Evolutionary conservation across 92 coral and sea anemone genomes (phyloP).

Genomic region (Micromussa lordhowensis): DNA sequence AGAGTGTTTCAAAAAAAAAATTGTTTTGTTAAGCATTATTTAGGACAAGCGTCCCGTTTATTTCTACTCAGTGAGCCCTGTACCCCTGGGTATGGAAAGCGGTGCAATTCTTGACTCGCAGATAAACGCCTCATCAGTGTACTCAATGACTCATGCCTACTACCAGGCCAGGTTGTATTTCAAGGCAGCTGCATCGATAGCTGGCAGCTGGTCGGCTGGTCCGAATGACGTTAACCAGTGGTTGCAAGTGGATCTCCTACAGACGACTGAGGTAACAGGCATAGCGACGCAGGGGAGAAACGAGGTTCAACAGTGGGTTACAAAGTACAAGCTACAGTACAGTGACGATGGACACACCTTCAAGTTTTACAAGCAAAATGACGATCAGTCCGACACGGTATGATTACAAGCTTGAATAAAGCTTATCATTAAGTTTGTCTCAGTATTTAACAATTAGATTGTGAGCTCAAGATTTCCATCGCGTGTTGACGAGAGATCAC

Average conservation of each 20-base stretch:
- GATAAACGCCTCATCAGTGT: slow-evolving; percentile 40
- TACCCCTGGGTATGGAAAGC: slow-evolving; percentile 58
- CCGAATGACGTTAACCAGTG: slow-evolving; percentile 33
- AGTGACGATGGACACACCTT: slow-evolving; percentile 44
- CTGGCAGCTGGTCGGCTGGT: slow-evolving; percentile 38
- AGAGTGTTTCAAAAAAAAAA: no score
- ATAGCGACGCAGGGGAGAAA: slow-evolving; percentile 62
- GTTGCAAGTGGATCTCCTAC: slow-evolving; percentile 52
- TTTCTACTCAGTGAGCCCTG: not conserved
- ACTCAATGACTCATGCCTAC: not conserved
- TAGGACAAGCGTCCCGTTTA: not conserved
- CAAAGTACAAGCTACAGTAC: slow-evolving; percentile 47
- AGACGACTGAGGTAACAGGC: slow-evolving; percentile 15
- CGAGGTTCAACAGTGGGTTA: slow-evolving; percentile 39
- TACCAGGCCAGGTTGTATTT: slow-evolving; percentile 39
- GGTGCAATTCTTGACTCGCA: slow-evolving; percentile 30
- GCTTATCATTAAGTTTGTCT: no score
- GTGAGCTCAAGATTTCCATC: no score
- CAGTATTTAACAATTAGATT: no score
- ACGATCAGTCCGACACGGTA: slow-evolving; percentile 24
- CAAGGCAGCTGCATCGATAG: not conserved
- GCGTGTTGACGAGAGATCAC: no score
- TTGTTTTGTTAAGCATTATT: no score
- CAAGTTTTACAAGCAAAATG: slow-evolving; percentile 33
- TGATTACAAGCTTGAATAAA: not conserved